phyloP scores from a whole-genome alignment of 2,888 invertebrate genomes.

The Trilocha varians region DNA sequence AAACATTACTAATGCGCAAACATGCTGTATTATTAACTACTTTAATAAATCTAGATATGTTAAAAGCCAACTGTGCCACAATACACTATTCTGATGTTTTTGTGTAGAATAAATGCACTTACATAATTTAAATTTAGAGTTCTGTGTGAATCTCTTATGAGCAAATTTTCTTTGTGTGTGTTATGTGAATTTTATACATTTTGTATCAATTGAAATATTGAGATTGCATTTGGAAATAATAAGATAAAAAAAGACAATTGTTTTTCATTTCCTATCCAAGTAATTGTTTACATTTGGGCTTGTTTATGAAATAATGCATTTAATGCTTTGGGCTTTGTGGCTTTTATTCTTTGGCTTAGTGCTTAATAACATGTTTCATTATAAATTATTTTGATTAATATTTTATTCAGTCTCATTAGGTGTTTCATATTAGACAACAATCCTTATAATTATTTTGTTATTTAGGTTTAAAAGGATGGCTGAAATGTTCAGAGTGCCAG shows the following conservation, averaged over 20 bases:
- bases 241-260: constrained; percentile 40
- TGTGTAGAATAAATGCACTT: constrained; percentile 20
- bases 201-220: constrained; percentile 63
- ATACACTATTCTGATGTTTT: constrained; percentile 15
- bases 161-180: constrained; percentile 29
- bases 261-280: constrained; percentile 27
- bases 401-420: constrained; percentile 41
- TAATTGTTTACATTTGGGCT: too few species aligned
- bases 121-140: constrained; percentile 27
- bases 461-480: constrained; percentile 58
- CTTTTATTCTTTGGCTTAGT: background rate
- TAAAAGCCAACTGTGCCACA: constrained; percentile 25
- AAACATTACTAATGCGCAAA: constrained; percentile 45
- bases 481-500: constrained; percentile 42
- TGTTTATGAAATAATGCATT: too few species aligned
- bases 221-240: constrained; percentile 69
- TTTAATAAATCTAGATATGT: constrained; percentile 7
- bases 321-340: background rate
- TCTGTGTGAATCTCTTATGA: constrained; percentile 46
- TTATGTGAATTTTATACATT: constrained; percentile 67
- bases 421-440: constrained; percentile 6
- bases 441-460: constrained; percentile 20
- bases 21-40: constrained; percentile 11
- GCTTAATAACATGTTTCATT: constrained; percentile 5
- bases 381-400: constrained; percentile 4